Conservation (phyloP, 2,888 invertebrate genomes). For the Phragmatobia fuliginosa region DNA sequence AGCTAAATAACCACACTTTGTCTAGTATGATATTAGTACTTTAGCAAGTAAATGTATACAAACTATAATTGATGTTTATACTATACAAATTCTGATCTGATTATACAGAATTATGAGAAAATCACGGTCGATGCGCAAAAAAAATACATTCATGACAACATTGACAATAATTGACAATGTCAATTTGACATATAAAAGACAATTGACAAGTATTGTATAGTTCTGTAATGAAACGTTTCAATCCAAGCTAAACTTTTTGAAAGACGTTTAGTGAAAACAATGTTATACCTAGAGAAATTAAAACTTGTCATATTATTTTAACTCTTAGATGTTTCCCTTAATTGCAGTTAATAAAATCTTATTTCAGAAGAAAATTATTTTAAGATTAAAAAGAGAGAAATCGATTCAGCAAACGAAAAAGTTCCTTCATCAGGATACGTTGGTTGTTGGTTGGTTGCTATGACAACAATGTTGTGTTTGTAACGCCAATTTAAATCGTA, state of each 20-base stretch:
- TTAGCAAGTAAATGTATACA: not conserved
- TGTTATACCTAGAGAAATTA: accelerated
- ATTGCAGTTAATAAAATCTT: not conserved
- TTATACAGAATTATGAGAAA: not conserved
- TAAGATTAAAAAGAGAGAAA: not conserved
- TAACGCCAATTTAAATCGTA: too few relatives aligned
- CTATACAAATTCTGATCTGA: not conserved
- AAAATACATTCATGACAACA: not conserved
- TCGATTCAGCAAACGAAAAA: not conserved
- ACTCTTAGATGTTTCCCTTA: not conserved
- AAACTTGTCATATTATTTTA: not conserved
- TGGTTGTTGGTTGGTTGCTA: constrained; percentile 23
- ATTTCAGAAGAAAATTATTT: not conserved
- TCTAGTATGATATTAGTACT: not conserved
- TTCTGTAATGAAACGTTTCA: not conserved
- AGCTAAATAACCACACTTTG: not conserved
- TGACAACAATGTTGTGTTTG: constrained; percentile 24
- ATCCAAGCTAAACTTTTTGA: not conserved
- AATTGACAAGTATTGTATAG: not conserved
- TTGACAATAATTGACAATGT: constrained; percentile 1
- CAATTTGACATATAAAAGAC: not conserved
- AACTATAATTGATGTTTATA: not conserved
- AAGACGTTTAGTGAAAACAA: not conserved
- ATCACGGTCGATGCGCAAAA: not conserved
- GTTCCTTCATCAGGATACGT: not conserved